Evolutionary conservation across 2,888 invertebrate species (phyloP), one percentile per base, ranked within the genome.

Genomic region (Acleris cristana): DNA sequence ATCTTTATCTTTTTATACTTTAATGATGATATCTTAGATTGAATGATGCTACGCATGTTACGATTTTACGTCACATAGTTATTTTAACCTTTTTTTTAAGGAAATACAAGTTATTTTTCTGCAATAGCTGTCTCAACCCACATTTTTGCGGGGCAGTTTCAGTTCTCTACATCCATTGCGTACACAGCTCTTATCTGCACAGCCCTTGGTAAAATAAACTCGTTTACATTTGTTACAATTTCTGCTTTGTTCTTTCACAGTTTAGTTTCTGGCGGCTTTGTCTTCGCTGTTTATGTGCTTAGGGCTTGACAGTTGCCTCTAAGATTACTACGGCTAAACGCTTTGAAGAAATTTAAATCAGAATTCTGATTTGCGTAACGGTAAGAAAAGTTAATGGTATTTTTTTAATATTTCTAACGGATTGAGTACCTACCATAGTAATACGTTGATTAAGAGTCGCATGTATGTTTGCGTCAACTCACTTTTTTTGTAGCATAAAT

Each of bases 191-290:
- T 81, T 81, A 79, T 82, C 76, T 79, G 65, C 78, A 71, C 69
- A 73, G 74, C 73, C 72, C 74, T 82, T 79, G 74, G 78, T 78
- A 82, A 82, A 81, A 79, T 80, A 74, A 76, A 76, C 76, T 75
- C 74, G 76, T 79, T 78, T 78, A 79, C 76, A 79, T 82, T 83
- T 81, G 80, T 82, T 79, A 79, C 78, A 76, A 76, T 74, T 81
- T 78, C 77, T 82, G 77, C 76, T 76, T 79, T 81, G 77, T 80
- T 79, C 79, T 79, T 80, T 74, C 76, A 64, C 72, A 74, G 75
- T 75, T 79, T 72, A 79, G 73, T 74, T 75, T 77, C 66, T 79
- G 73, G 72, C 72, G 63, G 71, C 71, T 72, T 67, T 62, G 67
- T 67, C 67, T 63, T 19, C 57, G 30, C 48, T 63, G 67, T 67